Evolutionary conservation across 2,113 vertebrate species (phyloP).

Genomic region (Crotalus tigris): DNA sequence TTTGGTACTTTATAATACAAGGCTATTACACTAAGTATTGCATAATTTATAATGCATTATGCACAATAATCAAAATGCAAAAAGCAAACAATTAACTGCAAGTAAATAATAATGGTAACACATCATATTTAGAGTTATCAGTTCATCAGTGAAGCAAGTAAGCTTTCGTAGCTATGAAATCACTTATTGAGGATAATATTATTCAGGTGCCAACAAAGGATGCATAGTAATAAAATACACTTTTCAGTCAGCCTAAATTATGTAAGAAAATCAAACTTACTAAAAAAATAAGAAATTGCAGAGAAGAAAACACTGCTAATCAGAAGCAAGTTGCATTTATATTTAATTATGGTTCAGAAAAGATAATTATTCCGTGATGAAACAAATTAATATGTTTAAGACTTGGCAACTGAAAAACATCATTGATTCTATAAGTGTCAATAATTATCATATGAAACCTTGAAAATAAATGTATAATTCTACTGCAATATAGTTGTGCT

Average conservation of each 20-base stretch:
- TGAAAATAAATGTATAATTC: background rate
- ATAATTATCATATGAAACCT: background rate
- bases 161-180: background rate
- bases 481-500: background rate
- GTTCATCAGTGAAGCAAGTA: background rate
- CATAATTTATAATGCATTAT: background rate
- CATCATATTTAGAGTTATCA: background rate
- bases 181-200: background rate
- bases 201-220: background rate
- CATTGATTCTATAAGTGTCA: background rate
- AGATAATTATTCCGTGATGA: background rate
- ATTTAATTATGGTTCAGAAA: background rate
- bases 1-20: background rate
- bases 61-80: background rate
- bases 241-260: background rate
- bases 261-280: background rate
- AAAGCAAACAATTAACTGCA: background rate
- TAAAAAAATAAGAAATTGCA: background rate
- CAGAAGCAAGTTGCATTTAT: background rate
- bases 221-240: background rate
- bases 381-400: background rate
- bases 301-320: background rate
- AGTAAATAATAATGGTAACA: background rate
- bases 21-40: background rate
- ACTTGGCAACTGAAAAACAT: background rate